Evolutionary conservation across 2,113 vertebrate species (phyloP).

Genomic region (Trematocara marginatum): DNA sequence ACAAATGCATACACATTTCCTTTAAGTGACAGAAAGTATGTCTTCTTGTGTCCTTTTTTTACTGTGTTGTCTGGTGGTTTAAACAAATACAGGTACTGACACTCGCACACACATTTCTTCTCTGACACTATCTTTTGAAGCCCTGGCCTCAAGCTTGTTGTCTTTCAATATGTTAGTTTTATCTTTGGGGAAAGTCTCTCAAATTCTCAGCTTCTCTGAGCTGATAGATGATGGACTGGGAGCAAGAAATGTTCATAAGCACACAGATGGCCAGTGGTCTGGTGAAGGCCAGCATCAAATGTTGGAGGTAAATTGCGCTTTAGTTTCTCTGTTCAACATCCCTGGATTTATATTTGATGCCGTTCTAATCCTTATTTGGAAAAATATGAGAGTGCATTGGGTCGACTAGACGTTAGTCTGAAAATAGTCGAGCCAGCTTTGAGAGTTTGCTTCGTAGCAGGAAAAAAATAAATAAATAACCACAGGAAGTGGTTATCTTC

Average conservation of each 20-base stretch:
- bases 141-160: slow-evolving; percentile 26
- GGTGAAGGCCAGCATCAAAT: background rate
- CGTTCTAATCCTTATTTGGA: background rate
- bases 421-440: background rate
- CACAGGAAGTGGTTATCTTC: background rate
- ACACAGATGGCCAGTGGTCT: background rate
- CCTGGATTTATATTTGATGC: background rate
- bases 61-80: background rate
- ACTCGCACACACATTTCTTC: background rate
- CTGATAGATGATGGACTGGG: slow-evolving; percentile 4
- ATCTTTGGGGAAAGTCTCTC: slow-evolving; percentile 8
- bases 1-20: background rate
- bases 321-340: background rate
- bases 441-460: background rate
- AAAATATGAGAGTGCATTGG: background rate
- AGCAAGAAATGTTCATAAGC: background rate
- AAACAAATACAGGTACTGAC: background rate
- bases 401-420: background rate
- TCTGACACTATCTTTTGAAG: slow-evolving; percentile 12
- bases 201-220: background rate
- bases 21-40: background rate
- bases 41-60: background rate
- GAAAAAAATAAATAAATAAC: background rate
- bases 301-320: background rate
- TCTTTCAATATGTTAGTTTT: slow-evolving; percentile 29